phyloP scores from a whole-genome alignment of 2,888 invertebrate genomes.

The Alloplasta piceator region DNA sequence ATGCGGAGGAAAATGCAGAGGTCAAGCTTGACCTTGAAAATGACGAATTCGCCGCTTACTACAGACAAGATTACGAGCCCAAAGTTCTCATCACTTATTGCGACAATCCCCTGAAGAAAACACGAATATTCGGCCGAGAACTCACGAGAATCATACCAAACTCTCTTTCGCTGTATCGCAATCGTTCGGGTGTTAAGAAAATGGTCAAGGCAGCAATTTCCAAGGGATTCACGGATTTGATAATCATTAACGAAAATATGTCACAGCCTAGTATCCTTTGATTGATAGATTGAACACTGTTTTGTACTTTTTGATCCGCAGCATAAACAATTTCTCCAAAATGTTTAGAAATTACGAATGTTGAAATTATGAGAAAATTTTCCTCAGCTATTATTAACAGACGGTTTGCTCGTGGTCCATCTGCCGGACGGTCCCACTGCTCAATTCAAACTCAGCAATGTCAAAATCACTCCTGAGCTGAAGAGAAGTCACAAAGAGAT shows the following conservation, averaged over 20 bases:
- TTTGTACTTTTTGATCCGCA: constrained; percentile 5
- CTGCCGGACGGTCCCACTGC: constrained; percentile 98
- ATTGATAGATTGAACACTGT: constrained; percentile 73
- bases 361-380: constrained; percentile 44
- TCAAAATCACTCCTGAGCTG: constrained; percentile 94
- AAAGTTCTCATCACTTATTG: constrained; percentile 98
- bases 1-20: constrained; percentile 91
- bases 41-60: constrained; percentile 95
- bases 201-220: constrained; percentile 94
- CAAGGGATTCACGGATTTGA: constrained; percentile 93
- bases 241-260: constrained; percentile 97
- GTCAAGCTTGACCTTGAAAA: constrained; percentile 89
- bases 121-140: constrained; percentile 96
- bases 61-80: constrained; percentile 93
- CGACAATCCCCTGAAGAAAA: constrained; percentile 95
- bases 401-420: constrained; percentile 96
- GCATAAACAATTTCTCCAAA: background rate
- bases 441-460: constrained; percentile 96
- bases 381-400: constrained; percentile 81
- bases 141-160: constrained; percentile 96
- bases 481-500: constrained; percentile 92
- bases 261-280: constrained; percentile 90
- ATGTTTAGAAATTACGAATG: constrained; percentile 8
- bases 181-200: constrained; percentile 95
- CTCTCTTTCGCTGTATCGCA: constrained; percentile 93